Conservation (phyloP, 2,888 invertebrate species). For the Holacanthella duospinosa region DNA sequence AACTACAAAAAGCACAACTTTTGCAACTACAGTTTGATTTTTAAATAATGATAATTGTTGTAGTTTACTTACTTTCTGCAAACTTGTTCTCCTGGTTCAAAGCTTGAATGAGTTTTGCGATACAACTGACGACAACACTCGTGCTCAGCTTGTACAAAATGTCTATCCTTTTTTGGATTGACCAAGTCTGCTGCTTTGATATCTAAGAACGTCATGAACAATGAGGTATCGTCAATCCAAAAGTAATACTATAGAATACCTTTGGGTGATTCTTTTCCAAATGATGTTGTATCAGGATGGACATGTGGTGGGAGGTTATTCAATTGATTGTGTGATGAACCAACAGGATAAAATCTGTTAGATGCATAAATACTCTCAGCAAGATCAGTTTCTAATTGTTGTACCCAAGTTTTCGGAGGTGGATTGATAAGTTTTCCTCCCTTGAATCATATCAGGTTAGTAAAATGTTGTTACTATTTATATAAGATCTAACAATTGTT, state of each 20-base stretch:
- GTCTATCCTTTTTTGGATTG: too few species aligned
- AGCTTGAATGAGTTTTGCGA: slow-evolving; percentile 45
- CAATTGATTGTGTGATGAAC: slow-evolving; percentile 43
- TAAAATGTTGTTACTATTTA: too few species aligned
- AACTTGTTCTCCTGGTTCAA: slow-evolving; percentile 44
- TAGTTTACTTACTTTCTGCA: slow-evolving; percentile 43
- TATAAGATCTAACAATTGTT: not conserved
- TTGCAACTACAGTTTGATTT: not conserved
- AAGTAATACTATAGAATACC: too few species aligned
- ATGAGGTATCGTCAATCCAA: too few species aligned
- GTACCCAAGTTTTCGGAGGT: slow-evolving; percentile 43
- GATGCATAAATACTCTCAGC: slow-evolving; percentile 45
- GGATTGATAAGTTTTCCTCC: slow-evolving; percentile 40
- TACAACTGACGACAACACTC: slow-evolving; percentile 44
- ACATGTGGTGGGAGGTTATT: slow-evolving; percentile 44
- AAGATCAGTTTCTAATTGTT: slow-evolving; percentile 44
- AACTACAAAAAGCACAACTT: slow-evolving; percentile 10
- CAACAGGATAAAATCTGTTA: slow-evolving; percentile 45
- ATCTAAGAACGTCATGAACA: too few species aligned
- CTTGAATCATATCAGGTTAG: slow-evolving; percentile 26
- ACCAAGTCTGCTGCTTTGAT: too few species aligned
- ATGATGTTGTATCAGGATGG: slow-evolving; percentile 42
- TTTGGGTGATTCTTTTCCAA: slow-evolving; percentile 41
- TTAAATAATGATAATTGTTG: too few species aligned
- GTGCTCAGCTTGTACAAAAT: too few species aligned